A percentile compares a stretch with the other conserved stretches of the same genome.
Evolutionary conservation across 92 coral and sea anemone species (phyloP).

Genomic region (Phenganax marumi): DNA sequence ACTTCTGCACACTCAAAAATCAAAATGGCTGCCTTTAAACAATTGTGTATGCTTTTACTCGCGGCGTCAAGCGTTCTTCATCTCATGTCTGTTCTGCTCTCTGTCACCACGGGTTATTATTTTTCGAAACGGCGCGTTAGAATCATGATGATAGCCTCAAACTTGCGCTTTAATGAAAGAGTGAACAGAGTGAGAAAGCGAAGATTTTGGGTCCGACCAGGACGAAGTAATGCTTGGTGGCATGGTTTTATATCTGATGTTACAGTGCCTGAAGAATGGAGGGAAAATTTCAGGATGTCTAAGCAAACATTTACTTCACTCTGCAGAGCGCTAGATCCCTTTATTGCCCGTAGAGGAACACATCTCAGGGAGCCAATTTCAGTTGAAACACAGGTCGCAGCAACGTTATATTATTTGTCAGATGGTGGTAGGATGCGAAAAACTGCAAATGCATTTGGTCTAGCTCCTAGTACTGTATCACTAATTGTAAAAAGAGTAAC

Average conservation of each 20-base stretch:
- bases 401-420: conserved; percentile 18
- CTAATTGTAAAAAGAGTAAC: conserved; percentile 36
- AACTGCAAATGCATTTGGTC: conserved; percentile 23
- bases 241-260: conserved; percentile 45
- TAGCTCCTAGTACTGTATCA: conserved; percentile 44
- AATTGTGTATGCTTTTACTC: not conserved
- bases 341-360: not conserved
- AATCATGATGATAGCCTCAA: not conserved
- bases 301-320: conserved; percentile 35
- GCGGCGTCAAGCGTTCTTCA: conserved; percentile 28
- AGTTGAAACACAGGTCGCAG: conserved; percentile 7
- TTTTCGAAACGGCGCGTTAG: not conserved
- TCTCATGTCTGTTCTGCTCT: conserved; percentile 6
- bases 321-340: not conserved
- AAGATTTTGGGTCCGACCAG: conserved; percentile 63
- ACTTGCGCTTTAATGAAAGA: not conserved
- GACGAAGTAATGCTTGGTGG: conserved; percentile 37
- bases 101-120: not conserved
- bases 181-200: conserved; percentile 11
- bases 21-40: conserved; percentile 26
- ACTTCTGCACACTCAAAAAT: not conserved
- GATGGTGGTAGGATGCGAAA: conserved; percentile 31
- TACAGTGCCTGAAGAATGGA: conserved; percentile 55
- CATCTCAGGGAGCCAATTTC: not conserved
- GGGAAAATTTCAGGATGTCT: conserved; percentile 57